Percentiles rank a stretch among this genome's conserved stretches.
Conservation (phyloP, 2,113 vertebrate genomes). For the Pteronura brasiliensis region DNA sequence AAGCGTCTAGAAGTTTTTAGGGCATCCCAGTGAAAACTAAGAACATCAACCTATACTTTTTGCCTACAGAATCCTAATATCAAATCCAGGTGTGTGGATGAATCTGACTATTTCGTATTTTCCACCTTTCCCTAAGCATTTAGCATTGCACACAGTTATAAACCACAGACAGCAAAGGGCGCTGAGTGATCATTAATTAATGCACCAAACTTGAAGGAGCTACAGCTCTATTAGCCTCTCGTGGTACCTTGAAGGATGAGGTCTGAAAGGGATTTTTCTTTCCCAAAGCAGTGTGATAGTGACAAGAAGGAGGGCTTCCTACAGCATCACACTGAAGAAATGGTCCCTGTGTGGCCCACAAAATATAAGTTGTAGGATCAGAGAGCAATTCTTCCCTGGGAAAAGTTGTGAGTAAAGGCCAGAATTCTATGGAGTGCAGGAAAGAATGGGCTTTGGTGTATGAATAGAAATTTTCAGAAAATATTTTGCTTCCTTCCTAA, state of each 20-base stretch:
- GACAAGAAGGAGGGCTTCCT: neutral
- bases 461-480: constrained; percentile 15
- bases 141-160: neutral
- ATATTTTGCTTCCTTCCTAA: neutral
- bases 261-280: neutral
- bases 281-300: neutral
- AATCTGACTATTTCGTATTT: neutral
- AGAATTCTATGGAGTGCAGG: neutral
- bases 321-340: neutral
- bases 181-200: neutral
- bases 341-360: neutral
- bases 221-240: neutral
- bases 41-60: neutral
- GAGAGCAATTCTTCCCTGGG: neutral
- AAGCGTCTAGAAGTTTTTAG: neutral
- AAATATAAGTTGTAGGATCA: neutral
- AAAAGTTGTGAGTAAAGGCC: neutral
- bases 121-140: neutral
- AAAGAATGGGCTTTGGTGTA: neutral
- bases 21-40: neutral
- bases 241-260: neutral
- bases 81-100: neutral
- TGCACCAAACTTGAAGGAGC: neutral
- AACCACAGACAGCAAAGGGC: neutral
- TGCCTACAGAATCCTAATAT: neutral